Base-by-base conservation (phyloP, 2,797 vertebrate genomes). In the Nothura maculosa region DNA sequence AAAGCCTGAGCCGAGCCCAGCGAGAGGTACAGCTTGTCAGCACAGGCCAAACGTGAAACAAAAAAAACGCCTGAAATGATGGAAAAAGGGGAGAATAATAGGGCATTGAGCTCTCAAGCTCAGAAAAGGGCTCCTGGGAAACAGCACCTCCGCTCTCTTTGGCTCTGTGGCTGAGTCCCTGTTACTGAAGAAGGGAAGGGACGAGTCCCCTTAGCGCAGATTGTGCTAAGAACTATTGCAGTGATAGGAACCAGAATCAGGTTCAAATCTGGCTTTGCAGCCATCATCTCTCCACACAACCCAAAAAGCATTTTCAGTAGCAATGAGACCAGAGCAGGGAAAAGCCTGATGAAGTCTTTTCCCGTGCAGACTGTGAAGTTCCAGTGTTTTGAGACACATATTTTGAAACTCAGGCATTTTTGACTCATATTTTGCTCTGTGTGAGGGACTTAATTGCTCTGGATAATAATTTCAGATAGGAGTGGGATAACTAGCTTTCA, bases 11-110 rank as follows among this genome's bases (percentile, higher is more conserved):
- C 72, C 16, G 91, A 92, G 83, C 70, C 4, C 47, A 89, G 75
- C 78, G 88, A 90, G 82, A 96, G 90, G 79, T 96, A 88, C 91
- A 92, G 67, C 81, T 91, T 96, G 88, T 95, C 96, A 95, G 92
- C 91, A 91, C 3, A 55, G 93, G 93, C 92, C 94, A 95, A 96
- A 93, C 80, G 87, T 87, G 89, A 95, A 92, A 95, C 89, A 85
- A 82, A 86, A 86, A 8, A 86, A 88, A 90, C 70, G 87, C 19
- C 91, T 92, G 72, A 90, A 95, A 93, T 84, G 88, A 81, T 66
- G 83, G 61, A 2, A 43, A 94, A 87, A 30, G 68, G 32, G 57
- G 69, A 62, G 86, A 91, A 94, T 88, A 93, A 88, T 92, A 80
- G 89, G 64, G 48, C 89, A 80, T 68, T 5, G 30, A 91, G 87